phyloP scores from a whole-genome alignment of 2,113 vertebrate species.

The Noctilio leporinus region DNA sequence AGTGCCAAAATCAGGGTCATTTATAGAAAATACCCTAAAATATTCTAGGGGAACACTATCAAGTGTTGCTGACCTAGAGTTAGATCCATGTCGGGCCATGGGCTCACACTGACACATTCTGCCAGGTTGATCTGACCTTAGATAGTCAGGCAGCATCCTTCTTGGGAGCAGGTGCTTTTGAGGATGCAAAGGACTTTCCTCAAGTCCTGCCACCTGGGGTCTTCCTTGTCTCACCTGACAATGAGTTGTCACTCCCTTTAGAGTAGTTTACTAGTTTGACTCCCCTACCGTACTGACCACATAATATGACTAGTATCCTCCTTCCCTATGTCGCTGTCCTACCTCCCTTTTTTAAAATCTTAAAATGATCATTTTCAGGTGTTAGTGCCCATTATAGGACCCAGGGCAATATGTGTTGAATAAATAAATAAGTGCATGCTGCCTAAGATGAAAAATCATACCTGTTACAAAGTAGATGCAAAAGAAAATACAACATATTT shows the following conservation, averaged over 20 bases:
- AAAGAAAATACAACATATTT: not conserved
- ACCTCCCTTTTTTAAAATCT: not conserved
- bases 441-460: not conserved
- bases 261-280: not conserved
- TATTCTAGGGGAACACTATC: not conserved
- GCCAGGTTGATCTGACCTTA: not conserved
- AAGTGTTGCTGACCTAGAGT: not conserved
- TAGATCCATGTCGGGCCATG: not conserved
- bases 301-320: not conserved
- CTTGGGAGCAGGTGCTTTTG: not conserved
- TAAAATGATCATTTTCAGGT: not conserved
- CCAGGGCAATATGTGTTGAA: not conserved
- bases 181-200: not conserved
- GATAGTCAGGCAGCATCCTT: not conserved
- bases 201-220: not conserved
- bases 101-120: not conserved
- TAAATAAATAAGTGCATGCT: not conserved
- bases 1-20: not conserved
- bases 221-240: not conserved
- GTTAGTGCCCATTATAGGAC: not conserved
- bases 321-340: not conserved
- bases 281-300: accelerated
- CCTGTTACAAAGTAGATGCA: not conserved
- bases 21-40: not conserved
- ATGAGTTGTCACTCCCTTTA: not conserved